Evolutionary conservation across 2,888 invertebrate species (phyloP).

Genomic region (Helicoverpa assulta): DNA sequence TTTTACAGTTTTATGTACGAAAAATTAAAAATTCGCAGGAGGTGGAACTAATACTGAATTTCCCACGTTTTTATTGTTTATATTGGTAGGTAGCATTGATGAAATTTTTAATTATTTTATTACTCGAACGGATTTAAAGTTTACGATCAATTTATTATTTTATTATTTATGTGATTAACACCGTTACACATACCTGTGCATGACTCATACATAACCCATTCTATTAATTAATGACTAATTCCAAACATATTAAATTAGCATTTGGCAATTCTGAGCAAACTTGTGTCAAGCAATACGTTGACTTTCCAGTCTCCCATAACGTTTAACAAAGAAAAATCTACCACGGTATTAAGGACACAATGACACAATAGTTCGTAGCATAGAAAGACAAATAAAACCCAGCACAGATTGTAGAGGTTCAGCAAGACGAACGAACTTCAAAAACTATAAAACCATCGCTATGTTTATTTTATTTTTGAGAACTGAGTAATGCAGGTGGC

Average conservation of each 20-base stretch:
- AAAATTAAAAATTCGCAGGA: slow-evolving; percentile 43
- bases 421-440: background rate
- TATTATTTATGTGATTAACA: slow-evolving; percentile 1
- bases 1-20: slow-evolving; percentile 48
- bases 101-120: slow-evolving; percentile 9
- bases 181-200: slow-evolving; percentile 1
- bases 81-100: slow-evolving; percentile 36
- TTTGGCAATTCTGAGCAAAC: background rate
- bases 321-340: background rate
- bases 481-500: slow-evolving; percentile 35
- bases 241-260: background rate
- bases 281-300: background rate
- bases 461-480: slow-evolving; percentile 30
- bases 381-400: background rate
- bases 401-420: background rate
- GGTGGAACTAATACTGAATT: slow-evolving; percentile 50
- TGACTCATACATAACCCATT: background rate
- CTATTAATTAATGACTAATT: background rate
- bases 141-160: background rate
- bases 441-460: background rate
- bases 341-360: background rate
- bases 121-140: background rate
- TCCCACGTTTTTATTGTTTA: slow-evolving; percentile 58
- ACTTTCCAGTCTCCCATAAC: background rate
- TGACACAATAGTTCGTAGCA: background rate